phyloP scores from a whole-genome alignment of 2,113 vertebrate species.

The Peromyscus leucopus region DNA sequence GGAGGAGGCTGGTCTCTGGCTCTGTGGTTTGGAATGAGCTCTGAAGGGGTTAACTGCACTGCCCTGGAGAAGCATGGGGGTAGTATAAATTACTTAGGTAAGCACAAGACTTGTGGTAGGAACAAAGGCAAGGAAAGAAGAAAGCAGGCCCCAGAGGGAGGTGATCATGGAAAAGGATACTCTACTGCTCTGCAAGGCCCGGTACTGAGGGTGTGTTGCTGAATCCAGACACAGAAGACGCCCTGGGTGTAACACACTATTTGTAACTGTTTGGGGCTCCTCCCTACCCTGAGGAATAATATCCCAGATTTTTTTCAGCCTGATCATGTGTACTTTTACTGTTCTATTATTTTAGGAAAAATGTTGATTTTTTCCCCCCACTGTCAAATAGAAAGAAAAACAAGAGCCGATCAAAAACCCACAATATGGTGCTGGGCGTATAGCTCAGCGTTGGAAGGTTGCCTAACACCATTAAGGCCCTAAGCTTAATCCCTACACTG shows the following conservation, averaged over 20 bases:
- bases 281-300: slow-evolving; percentile 70
- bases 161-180: neutral
- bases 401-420: slow-evolving; percentile 38
- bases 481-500: neutral
- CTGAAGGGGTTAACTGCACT: neutral
- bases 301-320: slow-evolving; percentile 57
- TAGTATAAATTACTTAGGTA: neutral
- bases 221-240: slow-evolving; percentile 14
- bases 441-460: neutral
- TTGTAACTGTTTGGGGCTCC: slow-evolving; percentile 37
- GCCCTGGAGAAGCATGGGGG: neutral
- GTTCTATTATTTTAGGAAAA: slow-evolving; percentile 73
- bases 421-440: neutral
- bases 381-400: slow-evolving; percentile 56
- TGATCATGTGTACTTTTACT: slow-evolving; percentile 51
- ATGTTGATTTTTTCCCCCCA: neutral
- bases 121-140: neutral
- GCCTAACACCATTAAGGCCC: neutral
- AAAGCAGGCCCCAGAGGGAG: neutral
- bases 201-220: neutral
- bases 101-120: neutral
- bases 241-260: neutral
- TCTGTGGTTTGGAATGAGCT: neutral
- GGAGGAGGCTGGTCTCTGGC: neutral
- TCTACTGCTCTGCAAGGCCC: neutral